Percentiles rank a stretch among this genome's conserved stretches.
Evolutionary conservation across 2,888 invertebrate species (phyloP).

Genomic region (Drosophila borborema): DNA sequence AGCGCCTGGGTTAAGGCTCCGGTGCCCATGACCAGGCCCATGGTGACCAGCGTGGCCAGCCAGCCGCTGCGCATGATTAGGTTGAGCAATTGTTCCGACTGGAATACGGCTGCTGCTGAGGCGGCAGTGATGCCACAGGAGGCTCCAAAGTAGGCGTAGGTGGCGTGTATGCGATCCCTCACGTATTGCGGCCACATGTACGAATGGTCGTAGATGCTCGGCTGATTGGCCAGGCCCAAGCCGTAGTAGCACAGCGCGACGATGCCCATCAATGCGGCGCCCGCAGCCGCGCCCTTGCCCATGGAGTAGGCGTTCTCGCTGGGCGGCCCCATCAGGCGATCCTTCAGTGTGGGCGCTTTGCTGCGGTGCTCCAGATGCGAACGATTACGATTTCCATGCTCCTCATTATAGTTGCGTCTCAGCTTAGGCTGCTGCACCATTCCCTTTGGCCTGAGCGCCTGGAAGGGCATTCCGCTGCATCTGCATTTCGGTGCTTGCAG

Average conservation of each 20-base stretch:
- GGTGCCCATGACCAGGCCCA: constrained; percentile 96
- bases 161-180: constrained; percentile 93
- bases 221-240: constrained; percentile 91
- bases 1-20: constrained; percentile 93
- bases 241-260: constrained; percentile 98
- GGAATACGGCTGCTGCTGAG: constrained; percentile 92
- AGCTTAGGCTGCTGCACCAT: constrained; percentile 11
- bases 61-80: constrained; percentile 92
- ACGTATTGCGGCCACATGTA: constrained; percentile 98
- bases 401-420: constrained; percentile 41
- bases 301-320: constrained; percentile 92
- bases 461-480: background rate
- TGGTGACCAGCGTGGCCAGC: constrained; percentile 91
- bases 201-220: constrained; percentile 94
- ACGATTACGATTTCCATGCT: constrained; percentile 44
- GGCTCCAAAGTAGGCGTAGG: constrained; percentile 97
- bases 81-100: constrained; percentile 92
- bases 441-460: background rate
- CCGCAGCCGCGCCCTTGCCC: constrained; percentile 95
- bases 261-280: constrained; percentile 94
- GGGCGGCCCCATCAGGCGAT: constrained; percentile 91
- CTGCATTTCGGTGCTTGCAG: constrained; percentile 3
- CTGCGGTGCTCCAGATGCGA: constrained; percentile 85
- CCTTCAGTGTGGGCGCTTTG: constrained; percentile 86
- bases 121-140: constrained; percentile 93